These are phyloP conservation scores for Heterochromis multidens DNA, from an alignment of 2,113 vertebrate genomes.

Conservation along the genomic window DNA sequence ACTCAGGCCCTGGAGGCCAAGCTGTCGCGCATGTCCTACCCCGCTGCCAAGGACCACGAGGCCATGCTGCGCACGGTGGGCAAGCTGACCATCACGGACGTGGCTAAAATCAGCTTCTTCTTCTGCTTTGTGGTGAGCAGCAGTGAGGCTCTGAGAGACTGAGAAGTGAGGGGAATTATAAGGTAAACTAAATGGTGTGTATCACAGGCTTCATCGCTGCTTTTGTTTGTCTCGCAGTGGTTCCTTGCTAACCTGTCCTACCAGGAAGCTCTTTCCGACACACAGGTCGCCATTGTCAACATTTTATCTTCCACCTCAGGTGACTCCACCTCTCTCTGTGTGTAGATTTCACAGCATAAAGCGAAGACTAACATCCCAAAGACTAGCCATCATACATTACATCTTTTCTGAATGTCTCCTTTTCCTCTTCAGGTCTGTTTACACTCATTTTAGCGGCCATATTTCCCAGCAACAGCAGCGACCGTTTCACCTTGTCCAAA, in stretches of 20 bases:
- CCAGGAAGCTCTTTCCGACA: constrained; percentile 93
- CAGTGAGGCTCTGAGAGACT: not conserved
- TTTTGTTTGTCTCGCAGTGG: constrained; percentile 79
- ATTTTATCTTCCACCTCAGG: constrained; percentile 95
- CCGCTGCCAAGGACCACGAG: constrained; percentile 87
- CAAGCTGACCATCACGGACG: constrained; percentile 89
- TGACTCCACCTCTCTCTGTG: constrained; percentile 56
- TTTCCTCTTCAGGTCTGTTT: constrained; percentile 82
- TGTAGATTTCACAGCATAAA: not conserved
- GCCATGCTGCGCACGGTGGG: constrained; percentile 85
- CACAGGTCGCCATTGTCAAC: constrained; percentile 93
- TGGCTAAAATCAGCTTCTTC: constrained; percentile 98
- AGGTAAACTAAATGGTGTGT: not conserved
- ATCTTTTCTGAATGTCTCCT: not conserved
- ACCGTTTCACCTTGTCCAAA: constrained; percentile 95
- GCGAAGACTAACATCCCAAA: not conserved
- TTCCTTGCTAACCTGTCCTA: constrained; percentile 97
- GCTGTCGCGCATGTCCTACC: constrained; percentile 92
- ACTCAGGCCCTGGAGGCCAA: constrained; percentile 95
- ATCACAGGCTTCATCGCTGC: not conserved
- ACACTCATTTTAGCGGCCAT: constrained; percentile 91
- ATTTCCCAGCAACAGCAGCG: constrained; percentile 96
- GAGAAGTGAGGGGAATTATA: not conserved
- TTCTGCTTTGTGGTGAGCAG: constrained; percentile 94
- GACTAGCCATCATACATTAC: not conserved